Evolutionary conservation across 1,140 invertebrate species (phyloP).

Genomic region (Heliconius nattereri): DNA sequence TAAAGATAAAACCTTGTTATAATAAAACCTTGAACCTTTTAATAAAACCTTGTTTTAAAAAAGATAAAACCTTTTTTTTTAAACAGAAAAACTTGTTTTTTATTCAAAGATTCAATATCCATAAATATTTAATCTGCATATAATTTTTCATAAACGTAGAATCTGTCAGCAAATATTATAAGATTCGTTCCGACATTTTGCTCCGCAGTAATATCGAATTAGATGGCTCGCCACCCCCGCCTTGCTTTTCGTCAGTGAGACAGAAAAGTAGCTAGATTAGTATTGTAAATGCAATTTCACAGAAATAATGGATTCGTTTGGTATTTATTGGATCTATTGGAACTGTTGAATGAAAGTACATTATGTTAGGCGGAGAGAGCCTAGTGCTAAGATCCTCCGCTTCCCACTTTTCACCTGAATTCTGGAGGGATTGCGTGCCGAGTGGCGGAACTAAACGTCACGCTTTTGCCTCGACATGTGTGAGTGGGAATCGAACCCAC

Average conservation of each 20-base stretch:
- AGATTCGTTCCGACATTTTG: slow-evolving; percentile 60
- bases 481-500: too few species aligned
- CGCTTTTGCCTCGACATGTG: too few species aligned
- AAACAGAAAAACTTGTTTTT: too few species aligned
- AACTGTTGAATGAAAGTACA: neutral
- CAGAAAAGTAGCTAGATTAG: slow-evolving; percentile 61
- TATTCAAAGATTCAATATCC: neutral
- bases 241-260: slow-evolving; percentile 50
- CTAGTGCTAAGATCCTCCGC: too few species aligned
- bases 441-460: too few species aligned
- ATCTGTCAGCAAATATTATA: slow-evolving; percentile 31
- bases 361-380: too few species aligned
- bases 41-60: too few species aligned
- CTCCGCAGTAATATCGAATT: slow-evolving; percentile 62
- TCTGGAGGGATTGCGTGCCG: too few species aligned
- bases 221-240: slow-evolving; percentile 56
- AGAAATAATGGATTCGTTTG: slow-evolving; percentile 39
- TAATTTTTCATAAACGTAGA: slow-evolving; percentile 15
- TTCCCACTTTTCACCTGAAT: too few species aligned
- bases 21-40: too few species aligned
- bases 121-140: neutral
- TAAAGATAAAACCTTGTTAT: too few species aligned
- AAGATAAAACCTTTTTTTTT: too few species aligned
- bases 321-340: slow-evolving; percentile 40
- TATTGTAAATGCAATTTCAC: slow-evolving; percentile 53